phyloP scores from a whole-genome alignment of 2,888 invertebrate species.

The Trissolcus brochymenae region DNA sequence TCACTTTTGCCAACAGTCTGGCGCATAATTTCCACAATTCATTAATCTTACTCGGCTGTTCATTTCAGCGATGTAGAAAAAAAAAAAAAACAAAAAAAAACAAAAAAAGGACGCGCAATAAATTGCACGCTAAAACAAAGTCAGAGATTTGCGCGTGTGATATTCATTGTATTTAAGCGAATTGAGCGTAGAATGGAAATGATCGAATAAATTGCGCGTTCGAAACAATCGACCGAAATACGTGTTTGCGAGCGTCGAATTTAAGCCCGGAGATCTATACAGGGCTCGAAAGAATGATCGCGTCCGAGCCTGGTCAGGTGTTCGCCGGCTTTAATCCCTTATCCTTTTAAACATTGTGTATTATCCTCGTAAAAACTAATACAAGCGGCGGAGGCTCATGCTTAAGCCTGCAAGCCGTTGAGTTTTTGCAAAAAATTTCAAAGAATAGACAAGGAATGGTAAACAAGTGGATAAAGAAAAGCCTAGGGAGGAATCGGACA shows the following conservation, averaged over 20 bases:
- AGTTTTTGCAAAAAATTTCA: slow-evolving; percentile 36
- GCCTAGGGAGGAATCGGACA: slow-evolving; percentile 9
- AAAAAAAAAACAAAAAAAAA: not conserved
- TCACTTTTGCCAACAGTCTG: slow-evolving; percentile 25
- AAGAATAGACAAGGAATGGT: slow-evolving; percentile 43
- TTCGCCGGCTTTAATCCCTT: slow-evolving; percentile 73
- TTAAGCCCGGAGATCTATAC: slow-evolving; percentile 67
- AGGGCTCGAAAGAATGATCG: slow-evolving; percentile 58
- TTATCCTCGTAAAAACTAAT: slow-evolving; percentile 77
- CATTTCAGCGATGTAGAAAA: slow-evolving; percentile 13
- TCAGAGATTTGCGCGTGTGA: slow-evolving; percentile 29
- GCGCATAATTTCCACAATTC: slow-evolving; percentile 36
- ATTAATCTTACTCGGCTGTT: slow-evolving; percentile 31
- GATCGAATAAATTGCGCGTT: slow-evolving; percentile 41
- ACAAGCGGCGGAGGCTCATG: slow-evolving; percentile 68
- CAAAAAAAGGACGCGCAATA: slow-evolving; percentile 7
- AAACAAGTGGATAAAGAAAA: slow-evolving; percentile 40
- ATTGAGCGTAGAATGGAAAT: slow-evolving; percentile 37
- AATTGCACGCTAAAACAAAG: slow-evolving; percentile 32
- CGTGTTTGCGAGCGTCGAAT: slow-evolving; percentile 20
- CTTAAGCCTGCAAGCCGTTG: slow-evolving; percentile 67
- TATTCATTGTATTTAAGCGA: slow-evolving; percentile 36
- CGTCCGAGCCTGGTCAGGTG: slow-evolving; percentile 65
- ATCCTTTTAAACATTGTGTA: slow-evolving; percentile 76
- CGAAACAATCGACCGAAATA: slow-evolving; percentile 32